Conservation (phyloP, 2,797 vertebrate genomes). For the Labroides dimidiatus region DNA sequence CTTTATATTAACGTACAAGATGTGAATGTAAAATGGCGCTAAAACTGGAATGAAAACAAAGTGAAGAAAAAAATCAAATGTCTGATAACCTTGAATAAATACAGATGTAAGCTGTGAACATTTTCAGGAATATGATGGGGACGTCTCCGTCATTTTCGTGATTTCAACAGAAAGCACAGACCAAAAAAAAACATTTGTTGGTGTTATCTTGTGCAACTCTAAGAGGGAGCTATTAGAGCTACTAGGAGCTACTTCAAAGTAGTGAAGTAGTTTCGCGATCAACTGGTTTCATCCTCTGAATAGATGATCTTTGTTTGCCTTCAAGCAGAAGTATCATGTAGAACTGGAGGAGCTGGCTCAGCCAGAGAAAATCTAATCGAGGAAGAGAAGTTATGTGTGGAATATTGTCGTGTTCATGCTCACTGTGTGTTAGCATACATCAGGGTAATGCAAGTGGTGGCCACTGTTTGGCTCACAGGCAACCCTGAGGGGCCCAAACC, state of each 20-base stretch:
- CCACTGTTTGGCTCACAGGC: too few species aligned
- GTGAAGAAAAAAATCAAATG: too few species aligned
- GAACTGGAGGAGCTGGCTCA: conserved; percentile 42
- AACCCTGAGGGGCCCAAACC: too few species aligned
- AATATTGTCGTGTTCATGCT: not conserved
- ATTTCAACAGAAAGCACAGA: not conserved
- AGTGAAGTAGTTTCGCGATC: not conserved
- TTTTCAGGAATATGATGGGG: too few species aligned
- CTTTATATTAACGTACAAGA: too few species aligned
- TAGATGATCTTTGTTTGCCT: conserved; percentile 37
- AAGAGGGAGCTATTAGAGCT: not conserved
- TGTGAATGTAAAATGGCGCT: too few species aligned
- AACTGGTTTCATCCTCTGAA: conserved; percentile 7
- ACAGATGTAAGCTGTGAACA: too few species aligned
- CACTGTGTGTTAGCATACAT: not conserved
- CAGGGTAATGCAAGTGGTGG: too few species aligned
- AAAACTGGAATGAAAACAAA: too few species aligned
- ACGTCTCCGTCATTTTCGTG: too few species aligned
- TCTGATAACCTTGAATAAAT: too few species aligned
- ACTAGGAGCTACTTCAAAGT: too few species aligned
- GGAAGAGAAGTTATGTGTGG: not conserved
- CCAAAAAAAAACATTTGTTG: not conserved
- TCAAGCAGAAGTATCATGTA: conserved; percentile 5
- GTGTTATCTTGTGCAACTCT: not conserved
- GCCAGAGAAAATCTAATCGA: conserved; percentile 7